Percentiles rank a stretch among this genome's conserved stretches.
These are phyloP conservation scores for Balaeniceps rex DNA, from an alignment of 2,113 vertebrate genomes.

Conservation along the genomic window DNA sequence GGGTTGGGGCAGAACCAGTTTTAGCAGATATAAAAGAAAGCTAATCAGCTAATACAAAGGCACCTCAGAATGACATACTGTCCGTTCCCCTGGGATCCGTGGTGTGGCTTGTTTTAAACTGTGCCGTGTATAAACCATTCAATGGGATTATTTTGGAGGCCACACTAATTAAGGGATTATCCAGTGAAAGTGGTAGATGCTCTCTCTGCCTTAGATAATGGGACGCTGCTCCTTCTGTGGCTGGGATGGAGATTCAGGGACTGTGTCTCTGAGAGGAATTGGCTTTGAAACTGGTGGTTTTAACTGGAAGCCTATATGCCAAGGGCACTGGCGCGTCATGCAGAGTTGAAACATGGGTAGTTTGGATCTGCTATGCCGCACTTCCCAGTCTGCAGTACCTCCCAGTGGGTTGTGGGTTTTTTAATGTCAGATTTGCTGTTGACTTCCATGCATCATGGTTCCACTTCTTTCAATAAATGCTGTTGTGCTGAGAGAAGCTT, in stretches of 20 bases:
- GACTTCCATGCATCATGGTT: background rate
- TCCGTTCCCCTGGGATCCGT: background rate
- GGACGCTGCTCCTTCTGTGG: background rate
- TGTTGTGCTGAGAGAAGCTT: background rate
- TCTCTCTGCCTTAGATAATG: background rate
- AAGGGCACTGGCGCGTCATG: background rate
- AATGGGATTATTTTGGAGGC: conserved; percentile 19
- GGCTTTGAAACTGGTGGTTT: background rate
- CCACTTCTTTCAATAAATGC: background rate
- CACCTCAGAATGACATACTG: background rate
- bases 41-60: background rate
- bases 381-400: background rate
- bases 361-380: background rate
- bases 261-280: background rate
- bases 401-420: background rate
- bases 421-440: background rate
- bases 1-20: background rate
- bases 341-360: background rate
- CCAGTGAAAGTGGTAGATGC: background rate
- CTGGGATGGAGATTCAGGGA: background rate
- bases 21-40: background rate
- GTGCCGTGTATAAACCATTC: background rate
- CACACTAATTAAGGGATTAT: conserved; percentile 2
- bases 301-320: background rate
- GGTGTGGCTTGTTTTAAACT: background rate